Percentiles rank a stretch among this genome's conserved stretches.
Conservation (phyloP, 2,888 invertebrate species). For the Eulithis testata region DNA sequence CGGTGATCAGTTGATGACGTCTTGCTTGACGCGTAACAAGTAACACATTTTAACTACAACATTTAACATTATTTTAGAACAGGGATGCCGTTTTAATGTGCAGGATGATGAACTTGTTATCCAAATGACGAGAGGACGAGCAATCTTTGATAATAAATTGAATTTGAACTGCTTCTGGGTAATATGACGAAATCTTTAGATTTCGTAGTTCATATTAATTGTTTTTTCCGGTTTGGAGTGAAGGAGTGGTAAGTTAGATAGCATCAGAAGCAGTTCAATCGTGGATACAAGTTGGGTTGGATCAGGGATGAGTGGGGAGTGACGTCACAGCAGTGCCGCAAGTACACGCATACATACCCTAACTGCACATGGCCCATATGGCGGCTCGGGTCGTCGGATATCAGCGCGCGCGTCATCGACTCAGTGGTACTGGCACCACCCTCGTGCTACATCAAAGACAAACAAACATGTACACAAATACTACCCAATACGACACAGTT, state of each 20-base stretch:
- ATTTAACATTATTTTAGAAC: slow-evolving; percentile 13
- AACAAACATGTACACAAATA: slow-evolving; percentile 83
- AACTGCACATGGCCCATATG: slow-evolving; percentile 96
- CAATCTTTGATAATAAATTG: slow-evolving; percentile 39
- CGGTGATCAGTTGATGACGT: slow-evolving; percentile 44
- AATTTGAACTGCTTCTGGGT: slow-evolving; percentile 44
- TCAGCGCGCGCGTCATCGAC: slow-evolving; percentile 97
- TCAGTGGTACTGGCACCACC: slow-evolving; percentile 96
- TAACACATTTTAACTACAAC: slow-evolving; percentile 20
- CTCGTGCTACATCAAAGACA: slow-evolving; percentile 92
- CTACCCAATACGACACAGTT: slow-evolving; percentile 68
- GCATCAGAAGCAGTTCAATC: slow-evolving; percentile 31
- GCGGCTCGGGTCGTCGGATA: slow-evolving; percentile 96
- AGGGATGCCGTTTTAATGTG: slow-evolving; percentile 3
- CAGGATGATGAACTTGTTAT: slow-evolving; percentile 8
- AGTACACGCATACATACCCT: slow-evolving; percentile 91
- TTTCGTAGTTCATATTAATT: slow-evolving; percentile 4
- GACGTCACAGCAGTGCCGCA: slow-evolving; percentile 59
- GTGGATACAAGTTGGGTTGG: slow-evolving; percentile 44
- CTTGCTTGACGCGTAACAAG: slow-evolving; percentile 28
- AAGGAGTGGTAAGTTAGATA: slow-evolving; percentile 2
- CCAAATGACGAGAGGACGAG: slow-evolving; percentile 44
- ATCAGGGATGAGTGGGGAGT: slow-evolving; percentile 45
- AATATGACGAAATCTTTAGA: background rate
- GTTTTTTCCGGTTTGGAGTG: slow-evolving; percentile 2